phyloP scores from a whole-genome alignment of 2,113 vertebrate genomes.

The Parotia lawesii region DNA sequence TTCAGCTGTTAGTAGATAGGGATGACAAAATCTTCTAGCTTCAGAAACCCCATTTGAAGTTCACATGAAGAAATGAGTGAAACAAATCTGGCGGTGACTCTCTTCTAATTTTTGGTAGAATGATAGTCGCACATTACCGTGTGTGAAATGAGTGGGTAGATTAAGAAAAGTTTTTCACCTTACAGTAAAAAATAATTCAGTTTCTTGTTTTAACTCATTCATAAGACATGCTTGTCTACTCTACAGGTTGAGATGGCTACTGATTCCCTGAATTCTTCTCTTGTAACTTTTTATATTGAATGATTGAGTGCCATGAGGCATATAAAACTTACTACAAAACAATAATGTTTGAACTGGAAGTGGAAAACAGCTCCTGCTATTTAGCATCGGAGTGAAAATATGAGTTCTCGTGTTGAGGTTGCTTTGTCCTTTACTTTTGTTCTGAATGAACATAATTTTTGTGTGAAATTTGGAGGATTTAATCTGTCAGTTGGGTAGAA shows the following conservation, averaged over 20 bases:
- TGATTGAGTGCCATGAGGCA: not conserved
- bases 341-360: not conserved
- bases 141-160: conserved; percentile 10
- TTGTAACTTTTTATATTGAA: not conserved
- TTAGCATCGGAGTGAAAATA: not conserved
- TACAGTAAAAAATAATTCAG: not conserved
- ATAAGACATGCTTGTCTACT: not conserved
- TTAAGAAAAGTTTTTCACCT: not conserved
- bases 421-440: not conserved
- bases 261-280: not conserved
- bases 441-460: not conserved
- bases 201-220: conserved; percentile 8
- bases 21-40: not conserved
- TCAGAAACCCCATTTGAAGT: not conserved
- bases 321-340: not conserved
- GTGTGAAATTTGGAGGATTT: not conserved
- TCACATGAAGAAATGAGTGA: not conserved
- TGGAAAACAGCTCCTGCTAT: not conserved
- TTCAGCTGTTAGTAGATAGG: not conserved
- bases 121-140: not conserved
- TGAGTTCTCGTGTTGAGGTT: not conserved
- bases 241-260: not conserved
- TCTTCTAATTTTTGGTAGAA: not conserved
- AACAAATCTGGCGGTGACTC: not conserved
- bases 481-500: not conserved